Percentiles rank a stretch among this genome's conserved stretches.
phyloP scores from a whole-genome alignment of 1,140 invertebrate genomes.

The Physella acuta region DNA sequence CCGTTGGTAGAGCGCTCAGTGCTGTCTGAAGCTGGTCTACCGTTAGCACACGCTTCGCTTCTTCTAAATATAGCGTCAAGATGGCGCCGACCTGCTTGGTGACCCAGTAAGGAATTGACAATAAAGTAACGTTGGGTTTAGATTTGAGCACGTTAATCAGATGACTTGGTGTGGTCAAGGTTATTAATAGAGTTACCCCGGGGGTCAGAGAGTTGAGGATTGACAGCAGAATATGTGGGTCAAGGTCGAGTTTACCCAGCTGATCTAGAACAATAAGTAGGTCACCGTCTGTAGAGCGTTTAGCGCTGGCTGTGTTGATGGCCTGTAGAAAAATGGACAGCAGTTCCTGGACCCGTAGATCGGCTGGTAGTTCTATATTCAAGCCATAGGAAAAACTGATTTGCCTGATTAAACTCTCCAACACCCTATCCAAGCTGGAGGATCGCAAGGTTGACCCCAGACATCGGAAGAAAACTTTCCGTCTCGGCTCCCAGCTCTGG shows the following conservation, averaged over 20 bases:
- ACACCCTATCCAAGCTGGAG: slow-evolving; percentile 23
- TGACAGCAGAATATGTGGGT: slow-evolving; percentile 17
- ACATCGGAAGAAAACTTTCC: slow-evolving; percentile 26
- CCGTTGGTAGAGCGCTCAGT: slow-evolving; percentile 15
- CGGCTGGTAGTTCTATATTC: slow-evolving; percentile 6
- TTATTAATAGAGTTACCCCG: slow-evolving; percentile 24
- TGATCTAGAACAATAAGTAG: slow-evolving; percentile 30
- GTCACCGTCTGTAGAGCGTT: slow-evolving; percentile 6
- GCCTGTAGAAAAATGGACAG: slow-evolving; percentile 21
- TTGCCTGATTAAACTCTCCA: slow-evolving; percentile 30
- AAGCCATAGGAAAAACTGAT: slow-evolving; percentile 27
- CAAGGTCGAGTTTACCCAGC: slow-evolving; percentile 24
- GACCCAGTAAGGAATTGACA: neutral
- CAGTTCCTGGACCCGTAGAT: slow-evolving; percentile 18
- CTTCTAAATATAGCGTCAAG: slow-evolving; percentile 14
- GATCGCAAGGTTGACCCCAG: slow-evolving; percentile 28
- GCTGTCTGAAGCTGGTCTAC: slow-evolving; percentile 25
- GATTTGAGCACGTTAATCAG: slow-evolving; percentile 23
- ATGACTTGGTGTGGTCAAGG: slow-evolving; percentile 3
- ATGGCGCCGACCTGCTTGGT: neutral
- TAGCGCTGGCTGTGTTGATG: slow-evolving; percentile 20
- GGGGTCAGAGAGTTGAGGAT: slow-evolving; percentile 24
- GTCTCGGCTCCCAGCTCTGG: slow-evolving; percentile 5
- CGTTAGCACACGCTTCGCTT: slow-evolving; percentile 16
- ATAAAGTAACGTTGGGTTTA: neutral